A percentile compares a stretch with the other conserved stretches of the same genome.
Evolutionary conservation across 1,140 invertebrate genomes (phyloP).

Genomic region (Hypsibius dujardini): DNA sequence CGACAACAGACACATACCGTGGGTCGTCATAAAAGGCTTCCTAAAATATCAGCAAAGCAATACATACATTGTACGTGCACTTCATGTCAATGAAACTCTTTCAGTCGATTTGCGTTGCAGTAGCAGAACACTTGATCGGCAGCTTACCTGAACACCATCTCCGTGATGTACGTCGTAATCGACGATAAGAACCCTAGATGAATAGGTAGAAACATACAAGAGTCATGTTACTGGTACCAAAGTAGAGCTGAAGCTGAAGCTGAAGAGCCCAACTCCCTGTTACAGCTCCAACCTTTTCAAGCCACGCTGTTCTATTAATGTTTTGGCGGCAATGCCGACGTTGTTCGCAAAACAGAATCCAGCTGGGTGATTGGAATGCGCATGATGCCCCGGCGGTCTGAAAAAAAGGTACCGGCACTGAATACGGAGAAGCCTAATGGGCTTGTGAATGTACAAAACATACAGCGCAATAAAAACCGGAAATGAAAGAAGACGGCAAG

Average conservation of each 20-base stretch:
- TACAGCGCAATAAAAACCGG: background rate
- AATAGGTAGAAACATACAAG: background rate
- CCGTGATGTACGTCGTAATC: conserved; percentile 94
- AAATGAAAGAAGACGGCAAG: background rate
- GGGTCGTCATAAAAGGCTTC: conserved; percentile 52
- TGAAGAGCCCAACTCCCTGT: conserved; percentile 32
- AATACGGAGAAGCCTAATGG: no score
- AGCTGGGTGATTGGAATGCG: background rate
- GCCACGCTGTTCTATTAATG: conserved; percentile 46
- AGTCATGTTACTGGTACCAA: background rate
- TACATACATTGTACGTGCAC: no score
- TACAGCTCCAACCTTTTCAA: conserved; percentile 44
- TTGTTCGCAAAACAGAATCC: conserved; percentile 42
- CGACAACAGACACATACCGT: conserved; percentile 23
- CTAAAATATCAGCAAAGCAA: conserved; percentile 28
- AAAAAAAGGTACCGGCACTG: background rate
- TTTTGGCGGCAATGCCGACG: conserved; percentile 45
- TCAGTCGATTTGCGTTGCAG: no score
- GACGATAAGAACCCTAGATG: conserved; percentile 52
- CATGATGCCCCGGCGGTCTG: conserved; percentile 16
- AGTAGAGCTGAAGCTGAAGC: background rate
- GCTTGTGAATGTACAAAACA: no score
- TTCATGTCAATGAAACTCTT: no score
- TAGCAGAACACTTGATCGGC: no score
- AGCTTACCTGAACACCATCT: conserved; percentile 52